These are phyloP conservation scores for Chiridota heheva DNA, from an alignment of 35 echinoderm and acorn worm species.

Conservation along the genomic window DNA sequence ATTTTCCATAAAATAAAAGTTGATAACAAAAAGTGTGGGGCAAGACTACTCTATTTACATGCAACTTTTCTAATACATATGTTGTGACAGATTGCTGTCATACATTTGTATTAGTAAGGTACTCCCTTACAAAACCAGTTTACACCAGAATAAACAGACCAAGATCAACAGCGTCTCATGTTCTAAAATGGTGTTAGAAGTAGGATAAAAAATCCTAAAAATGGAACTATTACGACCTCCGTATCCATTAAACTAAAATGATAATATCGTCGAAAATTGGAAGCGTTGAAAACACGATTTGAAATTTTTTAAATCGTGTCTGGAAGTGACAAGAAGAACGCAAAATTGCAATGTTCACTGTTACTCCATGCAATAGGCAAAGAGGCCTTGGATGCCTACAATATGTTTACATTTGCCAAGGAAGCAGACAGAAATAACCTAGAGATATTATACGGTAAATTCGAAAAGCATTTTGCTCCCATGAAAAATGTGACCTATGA, in stretches of 20 bases:
- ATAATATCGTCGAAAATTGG: constrained; percentile 28
- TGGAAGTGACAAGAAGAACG: constrained; percentile 28
- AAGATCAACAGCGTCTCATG: no score
- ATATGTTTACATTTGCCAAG: constrained; percentile 26
- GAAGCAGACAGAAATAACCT: background rate
- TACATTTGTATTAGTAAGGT: no score
- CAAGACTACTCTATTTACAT: no score
- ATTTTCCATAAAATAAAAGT: no score
- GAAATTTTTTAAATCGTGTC: constrained; percentile 4
- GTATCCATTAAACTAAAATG: background rate
- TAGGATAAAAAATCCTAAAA: background rate
- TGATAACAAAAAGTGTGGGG: no score
- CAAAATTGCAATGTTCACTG: constrained; percentile 23
- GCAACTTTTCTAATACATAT: no score
- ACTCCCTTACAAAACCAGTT: no score
- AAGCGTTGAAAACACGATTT: constrained; percentile 39
- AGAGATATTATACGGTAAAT: background rate
- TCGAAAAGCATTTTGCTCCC: background rate
- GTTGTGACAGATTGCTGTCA: no score
- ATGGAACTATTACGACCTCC: constrained; percentile 31
- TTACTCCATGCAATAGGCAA: constrained; percentile 52
- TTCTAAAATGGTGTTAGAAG: constrained; percentile 1
- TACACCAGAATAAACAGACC: no score
- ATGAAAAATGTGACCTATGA: background rate
- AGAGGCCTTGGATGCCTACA: constrained; percentile 47